A percentile compares a stretch with the other conserved stretches of the same genome.
phyloP scores from a whole-genome alignment of 2,888 invertebrate species.

The Sminthurides aquaticus region DNA sequence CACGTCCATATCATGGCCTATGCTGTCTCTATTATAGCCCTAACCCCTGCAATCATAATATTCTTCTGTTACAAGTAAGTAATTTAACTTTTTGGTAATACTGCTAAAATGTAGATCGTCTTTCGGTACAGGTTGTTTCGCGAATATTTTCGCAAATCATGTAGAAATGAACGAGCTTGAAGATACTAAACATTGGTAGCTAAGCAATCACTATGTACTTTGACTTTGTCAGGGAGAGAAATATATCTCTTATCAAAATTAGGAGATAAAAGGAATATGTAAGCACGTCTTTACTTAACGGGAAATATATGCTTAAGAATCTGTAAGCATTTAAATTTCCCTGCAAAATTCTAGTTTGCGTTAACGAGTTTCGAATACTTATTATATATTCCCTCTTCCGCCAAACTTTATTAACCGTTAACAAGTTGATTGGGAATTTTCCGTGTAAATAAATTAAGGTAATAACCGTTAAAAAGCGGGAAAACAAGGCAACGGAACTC shows the following conservation, averaged over 20 bases:
- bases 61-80: slow-evolving; percentile 47
- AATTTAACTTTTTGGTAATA: slow-evolving; percentile 23
- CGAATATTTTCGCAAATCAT: too few species aligned
- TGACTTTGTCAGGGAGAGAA: too few species aligned
- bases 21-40: slow-evolving; percentile 44
- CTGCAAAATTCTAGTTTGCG: too few species aligned
- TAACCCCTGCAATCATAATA: slow-evolving; percentile 46
- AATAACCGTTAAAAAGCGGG: slow-evolving; percentile 2
- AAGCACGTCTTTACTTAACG: too few species aligned
- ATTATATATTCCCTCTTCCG: neutral
- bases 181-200: too few species aligned
- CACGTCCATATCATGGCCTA: slow-evolving; percentile 44
- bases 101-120: slow-evolving; percentile 11
- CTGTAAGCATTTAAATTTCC: too few species aligned
- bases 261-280: too few species aligned
- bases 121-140: too few species aligned
- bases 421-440: slow-evolving; percentile 8
- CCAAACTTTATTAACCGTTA: slow-evolving; percentile 3
- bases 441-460: slow-evolving; percentile 1
- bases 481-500: neutral
- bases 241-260: too few species aligned
- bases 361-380: neutral
- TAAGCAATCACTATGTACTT: too few species aligned
- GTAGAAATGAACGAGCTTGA: too few species aligned
- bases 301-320: too few species aligned